These are phyloP conservation scores for Rhinopithecus roxellana DNA, from an alignment of 2,113 vertebrate genomes.

Conservation along the genomic window DNA sequence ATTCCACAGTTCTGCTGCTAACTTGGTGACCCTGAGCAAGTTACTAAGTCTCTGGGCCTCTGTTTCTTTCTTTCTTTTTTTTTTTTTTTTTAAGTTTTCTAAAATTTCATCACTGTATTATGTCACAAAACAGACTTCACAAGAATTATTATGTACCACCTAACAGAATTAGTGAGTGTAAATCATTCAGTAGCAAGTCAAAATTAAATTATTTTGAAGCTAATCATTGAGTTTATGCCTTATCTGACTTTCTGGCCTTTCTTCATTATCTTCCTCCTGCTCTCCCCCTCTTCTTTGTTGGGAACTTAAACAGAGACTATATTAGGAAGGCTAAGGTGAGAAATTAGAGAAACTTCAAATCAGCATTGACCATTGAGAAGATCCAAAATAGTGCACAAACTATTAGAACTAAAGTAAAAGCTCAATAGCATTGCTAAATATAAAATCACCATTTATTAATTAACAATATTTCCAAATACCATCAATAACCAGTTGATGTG, in stretches of 20 bases:
- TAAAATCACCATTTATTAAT: constrained; percentile 14
- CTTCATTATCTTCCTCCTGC: neutral
- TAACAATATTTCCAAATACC: neutral
- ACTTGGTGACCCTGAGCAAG: neutral
- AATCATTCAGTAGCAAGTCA: neutral
- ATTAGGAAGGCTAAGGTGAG: neutral
- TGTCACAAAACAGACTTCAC: neutral
- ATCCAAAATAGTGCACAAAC: neutral
- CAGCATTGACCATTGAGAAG: neutral
- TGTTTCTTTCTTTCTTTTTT: neutral
- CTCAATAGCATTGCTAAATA: neutral
- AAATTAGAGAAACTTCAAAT: constrained; percentile 26
- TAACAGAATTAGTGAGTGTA: neutral
- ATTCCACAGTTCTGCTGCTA: neutral
- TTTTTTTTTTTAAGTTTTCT: neutral
- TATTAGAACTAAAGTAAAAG: neutral
- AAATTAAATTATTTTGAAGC: neutral
- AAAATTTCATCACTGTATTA: neutral
- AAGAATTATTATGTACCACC: neutral
- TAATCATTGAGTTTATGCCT: neutral
- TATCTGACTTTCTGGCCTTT: neutral
- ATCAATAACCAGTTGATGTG: neutral
- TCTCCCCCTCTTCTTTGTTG: neutral
- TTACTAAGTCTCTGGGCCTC: neutral
- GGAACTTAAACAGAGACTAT: neutral